Evolutionary conservation across 2,888 invertebrate species (phyloP).

Genomic region (Didymodactylos carnosus): DNA sequence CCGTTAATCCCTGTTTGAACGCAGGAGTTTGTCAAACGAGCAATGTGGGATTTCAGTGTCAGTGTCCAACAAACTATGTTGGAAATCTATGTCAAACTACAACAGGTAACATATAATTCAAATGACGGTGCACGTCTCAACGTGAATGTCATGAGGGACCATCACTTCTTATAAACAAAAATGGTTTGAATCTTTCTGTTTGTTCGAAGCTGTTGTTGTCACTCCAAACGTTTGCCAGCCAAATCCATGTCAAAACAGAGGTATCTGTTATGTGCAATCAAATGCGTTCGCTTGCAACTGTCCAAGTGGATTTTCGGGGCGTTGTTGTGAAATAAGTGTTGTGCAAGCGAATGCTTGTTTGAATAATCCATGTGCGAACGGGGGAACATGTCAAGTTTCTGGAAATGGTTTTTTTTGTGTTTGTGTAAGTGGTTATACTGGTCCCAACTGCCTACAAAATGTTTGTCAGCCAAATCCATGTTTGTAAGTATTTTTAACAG

Average conservation of each 20-base stretch:
- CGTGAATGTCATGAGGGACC: too few relatives aligned
- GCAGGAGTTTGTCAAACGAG: background rate
- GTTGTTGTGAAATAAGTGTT: background rate
- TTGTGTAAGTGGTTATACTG: slow-evolving; percentile 15
- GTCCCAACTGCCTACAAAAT: slow-evolving; percentile 16
- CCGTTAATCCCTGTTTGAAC: background rate
- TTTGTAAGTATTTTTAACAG: background rate
- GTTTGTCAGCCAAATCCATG: slow-evolving; percentile 7
- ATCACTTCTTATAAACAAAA: too few relatives aligned
- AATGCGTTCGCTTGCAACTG: slow-evolving; percentile 3
- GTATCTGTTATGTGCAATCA: background rate
- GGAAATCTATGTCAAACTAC: background rate
- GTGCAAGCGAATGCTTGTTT: slow-evolving; percentile 15
- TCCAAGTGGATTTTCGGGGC: background rate
- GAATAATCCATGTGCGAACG: slow-evolving; percentile 17
- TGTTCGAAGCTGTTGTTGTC: too few relatives aligned
- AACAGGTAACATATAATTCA: too few relatives aligned
- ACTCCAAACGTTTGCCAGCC: slow-evolving; percentile 16
- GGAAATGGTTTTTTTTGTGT: slow-evolving; percentile 12
- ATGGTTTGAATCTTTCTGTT: too few relatives aligned
- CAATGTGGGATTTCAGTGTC: background rate
- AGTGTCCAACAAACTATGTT: background rate
- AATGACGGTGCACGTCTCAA: too few relatives aligned
- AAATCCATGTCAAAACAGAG: slow-evolving; percentile 17
- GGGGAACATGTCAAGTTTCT: slow-evolving; percentile 16